phyloP scores from a whole-genome alignment of 1,140 invertebrate genomes.

The Cotesia glomerata region DNA sequence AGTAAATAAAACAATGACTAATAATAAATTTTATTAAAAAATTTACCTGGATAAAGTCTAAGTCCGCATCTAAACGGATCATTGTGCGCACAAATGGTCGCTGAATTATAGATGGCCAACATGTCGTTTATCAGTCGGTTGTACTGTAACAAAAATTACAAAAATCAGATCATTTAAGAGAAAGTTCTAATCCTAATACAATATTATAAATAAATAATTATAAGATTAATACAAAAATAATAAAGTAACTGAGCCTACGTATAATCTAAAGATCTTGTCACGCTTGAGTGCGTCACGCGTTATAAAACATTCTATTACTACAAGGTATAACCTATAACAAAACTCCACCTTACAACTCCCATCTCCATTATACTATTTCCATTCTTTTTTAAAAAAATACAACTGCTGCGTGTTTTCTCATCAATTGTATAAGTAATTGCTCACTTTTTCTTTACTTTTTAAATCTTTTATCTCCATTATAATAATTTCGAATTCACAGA shows the following conservation, averaged over 20 bases:
- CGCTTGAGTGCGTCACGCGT: background rate
- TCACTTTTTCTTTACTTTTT: too few relatives aligned
- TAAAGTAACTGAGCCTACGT: background rate
- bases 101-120: slow-evolving; percentile 86
- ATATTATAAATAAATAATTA: background rate
- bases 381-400: too few relatives aligned
- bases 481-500: too few relatives aligned
- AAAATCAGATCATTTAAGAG: background rate
- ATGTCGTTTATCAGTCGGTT: slow-evolving; percentile 86
- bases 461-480: too few relatives aligned
- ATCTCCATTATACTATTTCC: too few relatives aligned
- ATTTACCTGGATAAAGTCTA: slow-evolving; percentile 78
- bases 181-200: slow-evolving; percentile 13
- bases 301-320: background rate
- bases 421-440: too few relatives aligned
- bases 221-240: background rate
- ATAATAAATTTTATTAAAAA: slow-evolving; percentile 7
- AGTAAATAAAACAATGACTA: background rate
- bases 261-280: background rate
- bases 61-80: slow-evolving; percentile 82
- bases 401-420: too few relatives aligned
- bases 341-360: too few relatives aligned
- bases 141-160: slow-evolving; percentile 71
- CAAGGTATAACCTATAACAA: too few relatives aligned
- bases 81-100: slow-evolving; percentile 83